Evolutionary conservation across 2,888 invertebrate genomes (phyloP).

Genomic region (Mythimna vitellina): DNA sequence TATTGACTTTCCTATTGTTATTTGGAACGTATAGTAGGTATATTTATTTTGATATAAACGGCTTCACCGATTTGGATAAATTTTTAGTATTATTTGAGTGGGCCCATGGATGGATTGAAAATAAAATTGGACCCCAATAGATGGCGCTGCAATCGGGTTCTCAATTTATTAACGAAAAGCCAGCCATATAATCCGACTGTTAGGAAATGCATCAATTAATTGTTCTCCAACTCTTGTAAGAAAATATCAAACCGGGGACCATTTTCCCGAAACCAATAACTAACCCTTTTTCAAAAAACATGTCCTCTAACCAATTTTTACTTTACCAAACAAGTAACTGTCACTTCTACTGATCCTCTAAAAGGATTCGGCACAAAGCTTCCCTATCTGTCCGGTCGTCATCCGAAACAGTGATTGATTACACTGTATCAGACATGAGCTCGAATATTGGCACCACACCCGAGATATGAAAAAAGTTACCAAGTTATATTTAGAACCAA

Average conservation of each 20-base stretch:
- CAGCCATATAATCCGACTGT: neutral
- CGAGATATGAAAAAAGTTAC: conserved; percentile 56
- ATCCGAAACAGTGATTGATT: conserved; percentile 53
- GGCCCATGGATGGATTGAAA: too few species aligned
- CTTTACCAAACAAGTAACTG: conserved; percentile 7
- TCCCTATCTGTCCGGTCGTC: conserved; percentile 2
- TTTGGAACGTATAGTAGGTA: too few species aligned
- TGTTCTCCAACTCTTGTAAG: neutral
- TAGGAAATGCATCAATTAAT: too few species aligned
- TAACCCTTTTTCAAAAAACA: neutral
- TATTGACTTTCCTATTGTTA: too few species aligned
- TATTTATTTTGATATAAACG: too few species aligned
- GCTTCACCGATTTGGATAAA: too few species aligned
- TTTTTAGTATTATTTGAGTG: too few species aligned
- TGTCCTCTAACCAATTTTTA: neutral
- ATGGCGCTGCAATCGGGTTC: too few species aligned
- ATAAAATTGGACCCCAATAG: too few species aligned
- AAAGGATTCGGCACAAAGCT: conserved; percentile 29
- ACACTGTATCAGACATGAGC: conserved; percentile 26
- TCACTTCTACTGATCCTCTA: conserved; percentile 23
- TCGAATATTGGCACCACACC: conserved; percentile 35
- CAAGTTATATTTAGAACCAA: conserved; percentile 28
- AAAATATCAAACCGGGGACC: neutral
- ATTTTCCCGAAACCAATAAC: neutral
- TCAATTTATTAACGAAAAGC: too few species aligned